Conservation (phyloP, 2,888 invertebrate species). For the Theretra japonica region DNA sequence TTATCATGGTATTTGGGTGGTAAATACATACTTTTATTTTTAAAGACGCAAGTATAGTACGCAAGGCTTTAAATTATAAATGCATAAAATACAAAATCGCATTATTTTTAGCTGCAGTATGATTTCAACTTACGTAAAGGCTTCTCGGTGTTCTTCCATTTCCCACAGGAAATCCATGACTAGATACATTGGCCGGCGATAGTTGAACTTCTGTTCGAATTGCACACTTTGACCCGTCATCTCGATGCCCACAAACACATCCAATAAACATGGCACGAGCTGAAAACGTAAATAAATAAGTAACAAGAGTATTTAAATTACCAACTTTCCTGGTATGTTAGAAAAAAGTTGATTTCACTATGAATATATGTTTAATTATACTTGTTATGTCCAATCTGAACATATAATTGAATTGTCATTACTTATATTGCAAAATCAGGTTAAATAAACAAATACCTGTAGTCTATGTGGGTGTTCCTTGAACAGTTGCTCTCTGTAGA, state of each 20-base stretch:
- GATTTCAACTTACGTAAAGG: conserved; percentile 87
- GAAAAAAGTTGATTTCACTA: no score
- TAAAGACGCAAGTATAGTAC: no score
- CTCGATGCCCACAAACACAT: conserved; percentile 98
- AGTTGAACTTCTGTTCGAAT: conserved; percentile 98
- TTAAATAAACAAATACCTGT: conserved; percentile 74
- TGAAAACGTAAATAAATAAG: conserved; percentile 59
- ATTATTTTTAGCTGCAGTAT: no score
- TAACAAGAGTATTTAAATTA: background rate
- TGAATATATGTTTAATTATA: no score
- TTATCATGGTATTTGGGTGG: no score
- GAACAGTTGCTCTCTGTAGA: conserved; percentile 90
- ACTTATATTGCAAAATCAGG: no score
- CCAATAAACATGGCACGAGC: conserved; percentile 91
- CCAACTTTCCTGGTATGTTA: no score
- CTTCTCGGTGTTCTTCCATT: conserved; percentile 89
- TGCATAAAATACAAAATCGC: no score
- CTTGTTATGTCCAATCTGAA: no score
- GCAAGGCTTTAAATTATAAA: no score
- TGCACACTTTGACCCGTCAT: conserved; percentile 98
- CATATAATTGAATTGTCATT: no score
- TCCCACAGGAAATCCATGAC: conserved; percentile 97
- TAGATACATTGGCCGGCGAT: conserved; percentile 96
- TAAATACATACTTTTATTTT: no score
- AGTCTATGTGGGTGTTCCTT: conserved; percentile 89